A percentile compares a stretch with the other conserved stretches of the same genome.
Evolutionary conservation across 2,888 invertebrate genomes (phyloP).

Genomic region (Clostera curtula): DNA sequence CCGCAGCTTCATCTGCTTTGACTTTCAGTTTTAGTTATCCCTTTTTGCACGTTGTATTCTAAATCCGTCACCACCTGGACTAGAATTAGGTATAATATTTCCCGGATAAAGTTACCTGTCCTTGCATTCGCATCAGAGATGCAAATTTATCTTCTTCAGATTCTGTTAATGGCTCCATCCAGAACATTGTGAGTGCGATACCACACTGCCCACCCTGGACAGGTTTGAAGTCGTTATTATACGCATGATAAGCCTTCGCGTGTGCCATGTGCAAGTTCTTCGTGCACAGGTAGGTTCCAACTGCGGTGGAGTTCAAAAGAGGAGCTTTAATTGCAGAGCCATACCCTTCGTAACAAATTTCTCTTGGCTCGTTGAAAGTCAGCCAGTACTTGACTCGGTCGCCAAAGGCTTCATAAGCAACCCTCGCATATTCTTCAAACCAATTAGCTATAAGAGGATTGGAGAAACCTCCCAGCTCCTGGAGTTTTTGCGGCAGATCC

Average conservation of each 20-base stretch:
- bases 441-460: slow-evolving; percentile 42
- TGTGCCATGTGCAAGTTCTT: slow-evolving; percentile 53
- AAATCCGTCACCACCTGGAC: neutral
- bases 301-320: slow-evolving; percentile 44
- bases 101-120: slow-evolving; percentile 13
- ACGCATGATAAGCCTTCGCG: no score
- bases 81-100: neutral
- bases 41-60: neutral
- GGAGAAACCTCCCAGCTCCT: slow-evolving; percentile 68
- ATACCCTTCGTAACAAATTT: no score
- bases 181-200: slow-evolving; percentile 13
- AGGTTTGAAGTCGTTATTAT: slow-evolving; percentile 40
- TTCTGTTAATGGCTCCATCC: slow-evolving; percentile 29
- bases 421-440: slow-evolving; percentile 57
- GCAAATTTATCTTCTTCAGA: slow-evolving; percentile 36
- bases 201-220: slow-evolving; percentile 26
- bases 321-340: slow-evolving; percentile 27
- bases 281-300: slow-evolving; percentile 66
- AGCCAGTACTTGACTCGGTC: slow-evolving; percentile 71
- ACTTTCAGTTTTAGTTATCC: no score
- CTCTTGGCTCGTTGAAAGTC: slow-evolving; percentile 72
- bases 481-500: slow-evolving; percentile 66
- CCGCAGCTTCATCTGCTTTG: no score
- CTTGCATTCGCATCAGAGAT: slow-evolving; percentile 23
- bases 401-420: no score